Evolutionary conservation across 2,888 invertebrate genomes (phyloP).

Genomic region (Cryptocephalus moraei): DNA sequence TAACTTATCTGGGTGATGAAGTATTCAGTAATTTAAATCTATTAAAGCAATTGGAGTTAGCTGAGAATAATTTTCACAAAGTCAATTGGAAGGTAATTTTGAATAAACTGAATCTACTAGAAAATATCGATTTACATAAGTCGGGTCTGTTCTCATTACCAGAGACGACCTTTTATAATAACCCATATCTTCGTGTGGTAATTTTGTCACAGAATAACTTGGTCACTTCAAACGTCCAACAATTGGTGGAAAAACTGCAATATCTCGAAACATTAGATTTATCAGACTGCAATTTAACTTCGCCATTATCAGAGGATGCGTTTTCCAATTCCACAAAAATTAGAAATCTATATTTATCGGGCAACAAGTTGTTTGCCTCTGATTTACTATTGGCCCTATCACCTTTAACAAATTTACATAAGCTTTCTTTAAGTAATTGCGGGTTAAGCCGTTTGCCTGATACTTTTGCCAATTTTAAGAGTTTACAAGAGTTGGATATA

Average conservation of each 20-base stretch:
- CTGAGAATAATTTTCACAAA: slow-evolving; percentile 50
- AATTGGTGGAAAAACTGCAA: slow-evolving; percentile 53
- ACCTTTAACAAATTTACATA: slow-evolving; percentile 54
- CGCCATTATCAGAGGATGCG: slow-evolving; percentile 56
- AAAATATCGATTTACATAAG: slow-evolving; percentile 52
- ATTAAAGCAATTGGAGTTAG: slow-evolving; percentile 53
- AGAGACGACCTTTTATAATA: slow-evolving; percentile 54
- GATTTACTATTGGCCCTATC: slow-evolving; percentile 55
- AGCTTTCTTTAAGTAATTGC: slow-evolving; percentile 57
- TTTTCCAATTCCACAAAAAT: slow-evolving; percentile 58
- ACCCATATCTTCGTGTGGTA: slow-evolving; percentile 52
- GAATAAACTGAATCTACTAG: slow-evolving; percentile 49
- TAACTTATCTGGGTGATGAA: slow-evolving; percentile 46
- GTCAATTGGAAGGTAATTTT: slow-evolving; percentile 52
- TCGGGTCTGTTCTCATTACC: slow-evolving; percentile 51
- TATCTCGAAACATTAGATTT: slow-evolving; percentile 56
- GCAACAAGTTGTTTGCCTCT: slow-evolving; percentile 58
- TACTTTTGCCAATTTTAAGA: slow-evolving; percentile 54
- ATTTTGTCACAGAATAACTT: slow-evolving; percentile 57
- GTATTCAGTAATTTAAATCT: slow-evolving; percentile 49
- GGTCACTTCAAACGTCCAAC: slow-evolving; percentile 52
- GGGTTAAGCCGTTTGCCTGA: slow-evolving; percentile 53
- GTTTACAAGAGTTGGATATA: slow-evolving; percentile 57
- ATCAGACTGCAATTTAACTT: slow-evolving; percentile 56
- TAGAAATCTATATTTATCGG: slow-evolving; percentile 53